Evolutionary conservation across 2,113 vertebrate species (phyloP).

Genomic region (Chaetodon auriga): DNA sequence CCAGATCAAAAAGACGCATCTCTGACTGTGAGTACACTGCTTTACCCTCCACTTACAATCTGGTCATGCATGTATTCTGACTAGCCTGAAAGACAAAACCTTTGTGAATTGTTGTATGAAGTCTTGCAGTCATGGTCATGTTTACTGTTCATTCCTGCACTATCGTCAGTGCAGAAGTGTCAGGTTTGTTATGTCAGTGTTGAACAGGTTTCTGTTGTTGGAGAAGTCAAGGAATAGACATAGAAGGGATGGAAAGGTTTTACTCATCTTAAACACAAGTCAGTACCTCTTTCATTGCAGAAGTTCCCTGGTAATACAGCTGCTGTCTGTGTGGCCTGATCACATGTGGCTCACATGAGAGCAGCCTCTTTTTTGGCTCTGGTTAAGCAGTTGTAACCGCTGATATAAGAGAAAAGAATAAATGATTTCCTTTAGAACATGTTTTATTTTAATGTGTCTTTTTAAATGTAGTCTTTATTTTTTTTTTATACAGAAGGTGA

Average conservation of each 20-base stretch:
- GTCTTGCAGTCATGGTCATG: not conserved
- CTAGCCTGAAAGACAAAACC: not conserved
- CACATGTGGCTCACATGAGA: conserved; percentile 49
- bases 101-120: not conserved
- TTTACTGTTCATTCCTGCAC: conserved; percentile 16
- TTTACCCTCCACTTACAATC: conserved; percentile 9
- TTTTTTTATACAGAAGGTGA: conserved; percentile 82
- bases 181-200: not conserved
- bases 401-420: not conserved
- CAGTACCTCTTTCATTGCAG: conserved; percentile 20
- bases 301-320: not conserved
- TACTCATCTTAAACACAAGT: not conserved
- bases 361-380: conserved; percentile 15
- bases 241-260: conserved; percentile 18
- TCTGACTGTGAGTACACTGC: conserved; percentile 85
- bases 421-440: not conserved
- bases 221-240: conserved; percentile 19
- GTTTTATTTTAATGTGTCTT: not conserved
- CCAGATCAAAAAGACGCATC: conserved; percentile 84
- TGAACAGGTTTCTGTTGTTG: not conserved
- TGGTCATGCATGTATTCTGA: conserved; percentile 22
- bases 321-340: conserved; percentile 29
- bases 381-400: conserved; percentile 48
- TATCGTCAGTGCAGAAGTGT: not conserved
- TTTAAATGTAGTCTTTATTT: not conserved